Percentiles rank a stretch among this genome's conserved stretches.
These are phyloP conservation scores for Molossus alvarezi DNA, from an alignment of 2,797 vertebrate genomes.

Conservation along the genomic window DNA sequence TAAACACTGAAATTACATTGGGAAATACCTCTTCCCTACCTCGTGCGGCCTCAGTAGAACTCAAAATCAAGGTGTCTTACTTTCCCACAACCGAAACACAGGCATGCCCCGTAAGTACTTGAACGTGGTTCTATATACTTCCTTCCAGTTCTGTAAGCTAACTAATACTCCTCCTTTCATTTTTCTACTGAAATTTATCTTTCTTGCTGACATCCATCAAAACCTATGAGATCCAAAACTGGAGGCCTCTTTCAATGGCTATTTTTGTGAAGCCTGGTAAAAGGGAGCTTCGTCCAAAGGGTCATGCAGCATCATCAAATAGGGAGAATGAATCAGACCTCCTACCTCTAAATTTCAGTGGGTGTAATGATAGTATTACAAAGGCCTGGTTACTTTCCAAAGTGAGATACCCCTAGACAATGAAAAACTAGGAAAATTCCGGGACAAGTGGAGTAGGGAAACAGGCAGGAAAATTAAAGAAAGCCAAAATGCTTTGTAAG, in stretches of 20 bases:
- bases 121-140: background rate
- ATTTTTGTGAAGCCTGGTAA: slow-evolving; percentile 46
- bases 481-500: no score
- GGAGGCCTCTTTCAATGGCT: background rate
- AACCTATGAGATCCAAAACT: background rate
- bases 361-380: background rate
- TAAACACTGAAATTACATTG: background rate
- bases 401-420: background rate
- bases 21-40: background rate
- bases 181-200: background rate
- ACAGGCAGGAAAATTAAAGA: no score
- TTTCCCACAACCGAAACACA: background rate
- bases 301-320: background rate
- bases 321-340: background rate
- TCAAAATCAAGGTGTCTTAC: background rate
- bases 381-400: background rate
- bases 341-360: background rate
- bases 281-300: background rate
- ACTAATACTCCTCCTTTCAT: background rate
- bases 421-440: no score
- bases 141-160: background rate
- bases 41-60: background rate
- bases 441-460: no score
- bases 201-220: background rate
- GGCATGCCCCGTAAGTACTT: background rate